Evolutionary conservation across 2,797 vertebrate species (phyloP).

Genomic region (Podarcis lilfordi): DNA sequence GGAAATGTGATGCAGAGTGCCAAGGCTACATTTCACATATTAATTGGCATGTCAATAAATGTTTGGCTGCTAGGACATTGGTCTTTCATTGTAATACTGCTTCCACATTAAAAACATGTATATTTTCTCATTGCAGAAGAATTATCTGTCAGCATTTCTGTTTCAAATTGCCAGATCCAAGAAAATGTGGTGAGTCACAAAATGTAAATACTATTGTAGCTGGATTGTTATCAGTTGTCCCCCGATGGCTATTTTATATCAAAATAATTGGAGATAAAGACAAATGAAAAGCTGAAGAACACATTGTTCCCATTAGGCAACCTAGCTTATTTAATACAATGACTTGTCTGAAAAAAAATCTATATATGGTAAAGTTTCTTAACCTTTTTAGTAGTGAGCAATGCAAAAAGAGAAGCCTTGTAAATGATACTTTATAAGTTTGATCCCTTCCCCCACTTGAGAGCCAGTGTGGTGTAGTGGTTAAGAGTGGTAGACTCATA

Average conservation of each 20-base stretch:
- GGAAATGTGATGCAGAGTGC: no score
- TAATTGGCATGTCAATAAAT: neutral
- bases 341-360: neutral
- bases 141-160: constrained; percentile 95
- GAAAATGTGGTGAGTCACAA: constrained; percentile 94
- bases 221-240: neutral
- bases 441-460: neutral
- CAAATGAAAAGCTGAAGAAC: neutral
- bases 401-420: neutral
- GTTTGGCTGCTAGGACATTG: neutral
- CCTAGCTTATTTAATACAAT: neutral
- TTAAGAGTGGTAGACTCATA: no score
- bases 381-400: neutral
- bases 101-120: neutral
- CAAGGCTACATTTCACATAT: neutral
- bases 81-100: neutral
- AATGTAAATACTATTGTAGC: neutral
- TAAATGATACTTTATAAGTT: neutral
- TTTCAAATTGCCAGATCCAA: constrained; percentile 96
- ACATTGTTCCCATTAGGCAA: neutral
- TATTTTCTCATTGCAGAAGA: constrained; percentile 85
- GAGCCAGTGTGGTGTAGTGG: no score
- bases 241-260: neutral
- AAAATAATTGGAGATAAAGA: constrained; percentile 16
- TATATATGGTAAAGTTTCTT: neutral